Conservation (phyloP, 1,140 invertebrate species). For the Nebria ingens region DNA sequence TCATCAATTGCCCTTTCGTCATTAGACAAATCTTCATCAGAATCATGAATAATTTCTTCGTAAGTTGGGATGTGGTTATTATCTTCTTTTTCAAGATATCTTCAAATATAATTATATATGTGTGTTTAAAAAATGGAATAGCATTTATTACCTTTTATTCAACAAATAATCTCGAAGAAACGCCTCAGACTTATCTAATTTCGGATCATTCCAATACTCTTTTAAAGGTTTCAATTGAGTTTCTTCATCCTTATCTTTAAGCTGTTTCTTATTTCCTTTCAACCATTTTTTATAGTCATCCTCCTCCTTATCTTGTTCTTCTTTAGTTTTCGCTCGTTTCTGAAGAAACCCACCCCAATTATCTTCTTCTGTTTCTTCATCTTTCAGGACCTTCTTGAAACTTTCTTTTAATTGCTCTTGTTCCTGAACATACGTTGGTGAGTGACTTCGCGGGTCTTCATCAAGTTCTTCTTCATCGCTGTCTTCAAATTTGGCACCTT, state of each 20-base stretch:
- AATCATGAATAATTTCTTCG: slow-evolving; percentile 57
- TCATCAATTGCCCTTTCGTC: slow-evolving; percentile 70
- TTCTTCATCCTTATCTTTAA: slow-evolving; percentile 51
- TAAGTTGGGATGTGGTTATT: slow-evolving; percentile 51
- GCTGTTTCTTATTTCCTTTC: slow-evolving; percentile 57
- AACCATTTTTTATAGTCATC: slow-evolving; percentile 72
- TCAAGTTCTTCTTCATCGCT: slow-evolving; percentile 38
- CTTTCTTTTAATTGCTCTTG: slow-evolving; percentile 57
- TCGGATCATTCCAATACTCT: slow-evolving; percentile 74
- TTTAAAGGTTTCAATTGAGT: slow-evolving; percentile 60
- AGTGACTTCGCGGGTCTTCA: slow-evolving; percentile 17
- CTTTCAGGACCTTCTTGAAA: slow-evolving; percentile 43
- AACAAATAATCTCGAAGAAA: slow-evolving; percentile 89
- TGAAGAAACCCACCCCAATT: slow-evolving; percentile 45
- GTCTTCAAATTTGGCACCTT: slow-evolving; percentile 48
- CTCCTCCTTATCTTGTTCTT: slow-evolving; percentile 50
- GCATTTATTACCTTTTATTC: slow-evolving; percentile 60
- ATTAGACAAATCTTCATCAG: slow-evolving; percentile 60
- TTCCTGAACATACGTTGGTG: slow-evolving; percentile 55
- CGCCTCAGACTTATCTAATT: slow-evolving; percentile 71
- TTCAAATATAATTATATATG: slow-evolving; percentile 16
- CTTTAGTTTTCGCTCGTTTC: slow-evolving; percentile 49
- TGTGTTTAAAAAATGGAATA: background rate
- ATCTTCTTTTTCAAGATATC: slow-evolving; percentile 44
- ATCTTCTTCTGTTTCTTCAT: slow-evolving; percentile 41